Base-by-base conservation (phyloP, 2,888 invertebrate species). In the Plutella xylostella region DNA sequence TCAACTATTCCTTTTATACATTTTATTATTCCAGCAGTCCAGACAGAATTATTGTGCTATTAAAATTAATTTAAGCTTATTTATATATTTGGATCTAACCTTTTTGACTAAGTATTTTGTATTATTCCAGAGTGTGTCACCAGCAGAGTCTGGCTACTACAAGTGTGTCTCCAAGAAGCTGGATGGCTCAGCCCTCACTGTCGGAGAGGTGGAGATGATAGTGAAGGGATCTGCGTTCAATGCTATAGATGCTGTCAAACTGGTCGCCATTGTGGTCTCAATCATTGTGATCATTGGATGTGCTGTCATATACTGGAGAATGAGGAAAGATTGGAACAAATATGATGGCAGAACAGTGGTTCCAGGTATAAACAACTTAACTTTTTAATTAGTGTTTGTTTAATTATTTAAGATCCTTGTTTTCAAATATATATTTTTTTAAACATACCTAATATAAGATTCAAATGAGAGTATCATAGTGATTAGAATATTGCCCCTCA, bases 151-250 rank as follows among this genome's bases (percentile, higher is more conserved):
- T 46, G 90, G 90, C 1, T 79, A 84, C 49, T 90, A 90, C 63
- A 86, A 85, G 58, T 90, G 90, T 57, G 65, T 89, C 46, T 89
- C 90, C 4, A 86, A 79, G 59, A 86, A 86, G 40, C 60, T 89
- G 39, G 72, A 73, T 54, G 80, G 85, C 40, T 68, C 74, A 44
- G 76, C 83, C 4, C 71, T 86, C 18, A 84, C 85, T 46, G 79
- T 88, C 20, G 84, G 86, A 34, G 77, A 85, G 48, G 85, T 89
- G 20, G 85, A 89, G 58, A 82, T 90, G 70, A 71, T 89, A 39
- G 89, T 89, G 0, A 83, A 77, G 49, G 85, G 79, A 2, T 61
- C 75, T 31, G 45, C 66, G 52, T 79, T 79, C 54, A 59, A 73
- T 28, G 60, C 82, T 18, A 61, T 71, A 44, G 84, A 84, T 61